Evolutionary conservation across 2,888 invertebrate species (phyloP).

Genomic region (Scelioninae gen. 1): DNA sequence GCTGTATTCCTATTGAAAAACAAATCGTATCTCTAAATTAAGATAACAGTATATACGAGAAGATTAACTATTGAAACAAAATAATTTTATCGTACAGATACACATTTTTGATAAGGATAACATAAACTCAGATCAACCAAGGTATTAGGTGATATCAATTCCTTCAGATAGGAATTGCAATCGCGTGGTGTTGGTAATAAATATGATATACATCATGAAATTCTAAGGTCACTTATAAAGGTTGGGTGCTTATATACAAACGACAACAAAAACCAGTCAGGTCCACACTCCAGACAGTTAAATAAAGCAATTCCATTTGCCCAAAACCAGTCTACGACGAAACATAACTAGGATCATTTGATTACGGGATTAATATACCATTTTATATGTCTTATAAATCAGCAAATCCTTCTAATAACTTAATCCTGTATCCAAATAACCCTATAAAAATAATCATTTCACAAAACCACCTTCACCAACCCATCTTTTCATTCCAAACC

Average conservation of each 20-base stretch:
- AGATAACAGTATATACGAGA: constrained; percentile 12
- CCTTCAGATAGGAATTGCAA: constrained; percentile 26
- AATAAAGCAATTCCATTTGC: constrained; percentile 70
- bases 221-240: constrained; percentile 21
- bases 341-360: constrained; percentile 18
- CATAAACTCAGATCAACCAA: constrained; percentile 30
- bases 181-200: constrained; percentile 18
- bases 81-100: constrained; percentile 34
- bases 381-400: no score
- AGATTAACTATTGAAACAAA: constrained; percentile 22
- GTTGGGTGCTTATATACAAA: constrained; percentile 48
- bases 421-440: constrained; percentile 10
- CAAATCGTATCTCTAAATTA: neutral
- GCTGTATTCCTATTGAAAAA: neutral
- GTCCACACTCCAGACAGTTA: constrained; percentile 75
- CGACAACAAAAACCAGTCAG: constrained; percentile 75
- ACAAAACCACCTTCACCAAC: constrained; percentile 28
- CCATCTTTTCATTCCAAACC: constrained; percentile 6
- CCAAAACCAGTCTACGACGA: constrained; percentile 69
- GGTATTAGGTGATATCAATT: constrained; percentile 21
- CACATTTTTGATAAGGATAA: constrained; percentile 33
- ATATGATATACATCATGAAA: constrained; percentile 23
- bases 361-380: constrained; percentile 11
- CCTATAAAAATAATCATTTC: neutral
- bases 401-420: constrained; percentile 8